phyloP scores from a whole-genome alignment of 2,888 invertebrate genomes.

The Xylophagus ater region DNA sequence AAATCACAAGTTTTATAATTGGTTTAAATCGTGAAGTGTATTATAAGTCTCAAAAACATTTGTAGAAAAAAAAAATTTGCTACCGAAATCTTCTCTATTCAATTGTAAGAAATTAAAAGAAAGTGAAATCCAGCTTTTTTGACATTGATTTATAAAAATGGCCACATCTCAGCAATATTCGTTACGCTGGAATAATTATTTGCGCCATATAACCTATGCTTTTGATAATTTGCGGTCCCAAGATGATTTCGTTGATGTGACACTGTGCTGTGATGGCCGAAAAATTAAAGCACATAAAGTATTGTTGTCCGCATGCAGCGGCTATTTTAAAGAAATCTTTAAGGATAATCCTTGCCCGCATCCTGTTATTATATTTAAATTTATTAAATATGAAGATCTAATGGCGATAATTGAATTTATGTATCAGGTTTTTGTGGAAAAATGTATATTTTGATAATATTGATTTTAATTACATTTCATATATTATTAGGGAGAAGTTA shows the following conservation, averaged over 20 bases:
- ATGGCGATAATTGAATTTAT: conserved; percentile 70
- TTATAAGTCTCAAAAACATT: no score
- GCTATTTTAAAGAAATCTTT: conserved; percentile 61
- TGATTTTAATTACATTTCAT: neutral
- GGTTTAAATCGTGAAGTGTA: no score
- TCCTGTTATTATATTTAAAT: conserved; percentile 69
- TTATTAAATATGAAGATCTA: conserved; percentile 66
- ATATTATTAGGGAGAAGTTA: conserved; percentile 55
- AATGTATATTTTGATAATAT: no score
- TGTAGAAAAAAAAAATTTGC: neutral
- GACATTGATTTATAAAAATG: no score
- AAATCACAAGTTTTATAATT: no score
- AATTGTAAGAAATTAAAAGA: no score
- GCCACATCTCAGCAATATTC: conserved; percentile 68
- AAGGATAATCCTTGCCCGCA: conserved; percentile 71
- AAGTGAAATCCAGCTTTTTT: no score
- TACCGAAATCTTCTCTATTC: neutral
- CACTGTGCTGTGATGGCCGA: conserved; percentile 73
- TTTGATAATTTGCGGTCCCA: conserved; percentile 60
- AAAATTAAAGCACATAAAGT: conserved; percentile 77
- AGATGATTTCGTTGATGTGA: conserved; percentile 71
- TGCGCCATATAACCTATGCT: conserved; percentile 66
- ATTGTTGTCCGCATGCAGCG: conserved; percentile 73
- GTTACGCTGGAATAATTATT: conserved; percentile 78
- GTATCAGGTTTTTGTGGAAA: conserved; percentile 44